Evolutionary conservation across 1,140 invertebrate genomes (phyloP).

Genomic region (Stegodyphus dumicola): DNA sequence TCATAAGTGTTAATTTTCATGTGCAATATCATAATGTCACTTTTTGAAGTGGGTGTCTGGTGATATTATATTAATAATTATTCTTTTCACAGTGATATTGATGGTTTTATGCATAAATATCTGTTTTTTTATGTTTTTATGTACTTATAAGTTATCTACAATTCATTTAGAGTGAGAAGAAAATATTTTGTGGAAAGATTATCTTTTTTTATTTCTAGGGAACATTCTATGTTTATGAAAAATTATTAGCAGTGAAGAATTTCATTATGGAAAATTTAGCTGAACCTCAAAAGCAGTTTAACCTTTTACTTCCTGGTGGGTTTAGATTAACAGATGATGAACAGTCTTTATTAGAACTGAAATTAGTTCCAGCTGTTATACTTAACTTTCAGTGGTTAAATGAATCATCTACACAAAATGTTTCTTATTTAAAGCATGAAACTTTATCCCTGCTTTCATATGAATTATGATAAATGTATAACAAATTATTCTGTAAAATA

Average conservation of each 20-base stretch:
- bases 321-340: constrained; percentile 74
- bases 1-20: no score
- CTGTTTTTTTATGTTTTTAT: no score
- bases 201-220: constrained; percentile 72
- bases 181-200: not conserved
- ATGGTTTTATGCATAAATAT: no score
- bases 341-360: constrained; percentile 77
- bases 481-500: not conserved
- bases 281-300: constrained; percentile 75
- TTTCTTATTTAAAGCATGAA: constrained; percentile 79
- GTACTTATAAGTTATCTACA: no score
- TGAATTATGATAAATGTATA: not conserved
- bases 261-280: constrained; percentile 81
- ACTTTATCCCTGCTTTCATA: constrained; percentile 75
- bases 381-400: constrained; percentile 75
- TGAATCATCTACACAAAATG: constrained; percentile 44
- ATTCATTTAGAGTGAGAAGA: no score
- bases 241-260: constrained; percentile 76
- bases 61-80: no score
- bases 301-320: constrained; percentile 69
- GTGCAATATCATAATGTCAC: no score
- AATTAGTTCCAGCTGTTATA: constrained; percentile 80
- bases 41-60: no score
- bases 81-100: no score
- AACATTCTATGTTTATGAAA: constrained; percentile 84